Evolutionary conservation across 2,888 invertebrate genomes (phyloP), one percentile per base, ranked within the genome.

Genomic region (Trimorus sp.): DNA sequence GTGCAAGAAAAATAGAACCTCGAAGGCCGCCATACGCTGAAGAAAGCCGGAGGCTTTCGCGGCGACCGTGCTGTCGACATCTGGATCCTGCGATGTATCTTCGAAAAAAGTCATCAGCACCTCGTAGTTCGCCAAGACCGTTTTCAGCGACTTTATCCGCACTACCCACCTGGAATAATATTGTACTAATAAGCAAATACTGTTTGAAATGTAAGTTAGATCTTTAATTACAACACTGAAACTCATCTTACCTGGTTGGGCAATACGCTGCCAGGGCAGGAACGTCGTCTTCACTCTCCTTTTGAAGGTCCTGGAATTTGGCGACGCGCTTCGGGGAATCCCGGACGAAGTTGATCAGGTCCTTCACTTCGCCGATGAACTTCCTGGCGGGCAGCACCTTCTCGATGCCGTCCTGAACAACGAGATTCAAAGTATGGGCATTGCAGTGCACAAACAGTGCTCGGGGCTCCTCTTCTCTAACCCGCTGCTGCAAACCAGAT

Each of bases 381-480:
- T 11, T 58, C 8, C n/a, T 58, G 38, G 26, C 15, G 37, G n/a
- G n/a, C 0, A 15, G 53, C 1, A 54, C 12, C 5, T 60, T 37
- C 49, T 83, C 79, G 5, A 71, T 73, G 8, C 51, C 79, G 75
- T 85, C 83, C 82, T 85, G 84, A 26, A 84, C 84, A 15, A 63
- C 84, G 38, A 86, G 82, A 60, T 84, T 85, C 12, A 82, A 65
- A 45, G 77, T 76, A 66, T 87, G 83, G 40, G 84, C 85, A 70
- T 83, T 82, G 69, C 85, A 85, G 49, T 86, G 84, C 26, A 84
- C 80, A 51, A 79, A 82, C 45, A 85, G 49, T 26, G 85, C 84
- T 60, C 81, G 62, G 9, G 78, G 78, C 53, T 82, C 77, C 68
- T 82, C 80, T 78, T 85, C 74, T 70, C 62, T 62, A 11, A 86